Evolutionary conservation across 2,888 invertebrate genomes (phyloP), one percentile per base, ranked within the genome.

Genomic region (Ochropacha duplaris): DNA sequence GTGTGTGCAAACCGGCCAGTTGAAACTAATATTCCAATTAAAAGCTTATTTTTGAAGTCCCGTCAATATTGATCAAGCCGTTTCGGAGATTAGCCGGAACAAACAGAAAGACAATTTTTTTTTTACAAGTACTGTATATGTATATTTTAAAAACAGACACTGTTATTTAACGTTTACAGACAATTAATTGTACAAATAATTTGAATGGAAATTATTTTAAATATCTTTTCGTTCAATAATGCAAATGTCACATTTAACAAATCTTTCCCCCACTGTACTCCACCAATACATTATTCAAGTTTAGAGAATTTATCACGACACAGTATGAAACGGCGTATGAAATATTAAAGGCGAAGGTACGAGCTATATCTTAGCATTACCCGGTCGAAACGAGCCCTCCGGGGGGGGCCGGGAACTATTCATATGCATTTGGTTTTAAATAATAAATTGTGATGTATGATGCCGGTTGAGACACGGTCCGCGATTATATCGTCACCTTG

Each of bases 261-360:
- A 57, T 58, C 62, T 61, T 60, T 60, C 63, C 55, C 44, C 39
- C 12, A 2, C 34, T 36, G n/a, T n/a, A 36, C n/a, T 19, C n/a
- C 58, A 59, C 54, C 56, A 50, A 58, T 66, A 65, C 59, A 65
- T 69, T 65, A 69, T 69, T 68, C 62, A 74, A 61, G 59, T 55
- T 59, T 54, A 61, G 58, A 60, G 62, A 69, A 71, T 74, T 73
- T 76, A 72, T 72, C 62, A 64, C 61, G 63, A 67, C 65, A 58
- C 57, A 49, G 60, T 65, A 72, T 73, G 73, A 72, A 72, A 58
- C 62, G 62, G 59, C 57, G 60, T 64, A 70, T 81, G 68, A 78
- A 82, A 81, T 81, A 81, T 84, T 78, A 76, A 83, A 59, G 57
- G 59, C 56, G 57, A 65, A 64, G 62, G 44, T 44, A 44, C 44